Base-by-base conservation (phyloP, 2,113 vertebrate species). In the Ageneiosus marmoratus region DNA sequence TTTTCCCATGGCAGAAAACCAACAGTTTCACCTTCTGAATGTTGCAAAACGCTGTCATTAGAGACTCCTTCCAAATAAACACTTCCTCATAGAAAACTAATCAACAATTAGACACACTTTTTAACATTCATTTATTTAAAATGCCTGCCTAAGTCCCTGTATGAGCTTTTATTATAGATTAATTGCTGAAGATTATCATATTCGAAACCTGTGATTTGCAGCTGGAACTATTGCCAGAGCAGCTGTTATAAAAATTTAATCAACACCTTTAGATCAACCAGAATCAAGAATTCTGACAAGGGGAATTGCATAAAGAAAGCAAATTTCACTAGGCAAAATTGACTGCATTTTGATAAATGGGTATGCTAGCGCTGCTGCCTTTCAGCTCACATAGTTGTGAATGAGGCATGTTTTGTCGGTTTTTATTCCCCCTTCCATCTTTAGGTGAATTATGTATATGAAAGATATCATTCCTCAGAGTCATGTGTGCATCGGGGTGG, bases 391-490 rank as follows among this genome's bases (percentile, higher is more conserved):
- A 34, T 50, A 58, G 48, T 62, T 58, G n/a, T 79, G 11, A 67
- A 51, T 34, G 65, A 51, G 48, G 24, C 24, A 34, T 41, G n/a
- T 50, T 76, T 53, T 55, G 10, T 69, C 50, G 55, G 0, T 60
- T 83, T 85, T 72, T 72, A 63, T 50, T 51, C 27, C 24, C 29
- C 12, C 34, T 7, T 13, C 27, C 41, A 41, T 48, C 29, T 75
- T 80, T 77, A 41, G 15, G 46, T 58, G 67, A 82, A 32, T 62
- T 51, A 77, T 70, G 70, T 46, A 48, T 73, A 32, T 48, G 44
- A 81, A 77, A 70, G 77, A 53, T n/a, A 65, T 73, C 50, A 60
- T 75, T 37, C 27, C 20, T 84, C 55, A 78, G 55, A 84, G 60
- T 82, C 63, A 60, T 55, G 76, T 77, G 76, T 70, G 29, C 32